These are phyloP conservation scores for Parelbella ahira DNA, from an alignment of 2,888 invertebrate species.

Conservation along the genomic window DNA sequence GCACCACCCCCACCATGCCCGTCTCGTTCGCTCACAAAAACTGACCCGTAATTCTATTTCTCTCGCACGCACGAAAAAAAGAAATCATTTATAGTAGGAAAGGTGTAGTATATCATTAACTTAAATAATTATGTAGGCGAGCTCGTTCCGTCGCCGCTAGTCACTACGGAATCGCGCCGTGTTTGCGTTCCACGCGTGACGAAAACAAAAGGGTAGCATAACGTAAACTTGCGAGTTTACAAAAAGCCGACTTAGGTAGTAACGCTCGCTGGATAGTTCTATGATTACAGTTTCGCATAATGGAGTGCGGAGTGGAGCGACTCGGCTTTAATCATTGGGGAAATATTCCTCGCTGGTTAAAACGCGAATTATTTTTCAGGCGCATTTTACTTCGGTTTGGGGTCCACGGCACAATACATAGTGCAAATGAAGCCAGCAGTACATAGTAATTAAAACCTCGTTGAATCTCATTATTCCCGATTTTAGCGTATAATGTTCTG, in stretches of 20 bases:
- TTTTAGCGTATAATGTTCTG: slow-evolving; percentile 16
- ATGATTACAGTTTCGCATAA: slow-evolving; percentile 70
- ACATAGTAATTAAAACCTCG: slow-evolving; percentile 32
- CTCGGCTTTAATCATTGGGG: slow-evolving; percentile 72
- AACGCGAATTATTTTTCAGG: slow-evolving; percentile 43
- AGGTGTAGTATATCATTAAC: slow-evolving; percentile 76
- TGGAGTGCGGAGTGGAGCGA: slow-evolving; percentile 58
- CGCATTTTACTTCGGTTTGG: slow-evolving; percentile 29
- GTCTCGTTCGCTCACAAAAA: slow-evolving; percentile 36
- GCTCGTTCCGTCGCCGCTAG: slow-evolving; percentile 33
- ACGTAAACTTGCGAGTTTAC: slow-evolving; percentile 39
- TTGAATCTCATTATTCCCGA: slow-evolving; percentile 26
- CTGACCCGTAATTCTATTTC: slow-evolving; percentile 31
- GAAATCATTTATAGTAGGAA: slow-evolving; percentile 65
- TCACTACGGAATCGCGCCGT: slow-evolving; percentile 30
- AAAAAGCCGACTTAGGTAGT: slow-evolving; percentile 23
- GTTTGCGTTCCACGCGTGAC: slow-evolving; percentile 35
- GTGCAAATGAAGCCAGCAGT: slow-evolving; percentile 28
- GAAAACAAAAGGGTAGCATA: slow-evolving; percentile 16
- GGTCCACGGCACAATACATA: slow-evolving; percentile 27
- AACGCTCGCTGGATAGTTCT: slow-evolving; percentile 51
- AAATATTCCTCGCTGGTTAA: slow-evolving; percentile 52
- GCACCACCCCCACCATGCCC: slow-evolving; percentile 44
- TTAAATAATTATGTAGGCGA: slow-evolving; percentile 73
- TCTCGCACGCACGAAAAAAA: slow-evolving; percentile 47